Percentiles rank a stretch among this genome's conserved stretches.
phyloP scores from a whole-genome alignment of 2,797 vertebrate species.

The Premnoplex brunnescens region DNA sequence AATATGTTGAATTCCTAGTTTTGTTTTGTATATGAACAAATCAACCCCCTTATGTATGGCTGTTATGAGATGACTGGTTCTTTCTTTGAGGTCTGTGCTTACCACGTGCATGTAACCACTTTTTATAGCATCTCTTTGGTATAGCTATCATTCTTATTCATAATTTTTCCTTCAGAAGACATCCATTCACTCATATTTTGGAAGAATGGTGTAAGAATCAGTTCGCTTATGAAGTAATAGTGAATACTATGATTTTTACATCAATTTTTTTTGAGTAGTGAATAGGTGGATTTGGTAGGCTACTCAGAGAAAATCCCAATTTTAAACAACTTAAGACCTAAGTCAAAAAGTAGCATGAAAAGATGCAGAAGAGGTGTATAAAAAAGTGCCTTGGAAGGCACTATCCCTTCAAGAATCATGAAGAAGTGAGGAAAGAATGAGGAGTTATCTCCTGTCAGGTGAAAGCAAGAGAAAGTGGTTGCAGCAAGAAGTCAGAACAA shows the following conservation, averaged over 20 bases:
- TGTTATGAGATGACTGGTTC: not conserved
- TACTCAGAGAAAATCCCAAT: not conserved
- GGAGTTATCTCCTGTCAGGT: not conserved
- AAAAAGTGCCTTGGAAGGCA: not conserved
- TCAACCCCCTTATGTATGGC: not conserved
- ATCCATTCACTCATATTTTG: not conserved
- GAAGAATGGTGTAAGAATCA: not conserved
- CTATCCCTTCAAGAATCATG: not conserved
- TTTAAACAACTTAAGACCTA: not conserved
- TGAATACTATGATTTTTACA: not conserved
- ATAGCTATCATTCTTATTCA: not conserved
- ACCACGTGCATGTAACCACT: fast-evolving
- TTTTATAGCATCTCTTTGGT: not conserved
- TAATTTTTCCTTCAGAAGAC: not conserved
- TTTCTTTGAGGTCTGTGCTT: not conserved
- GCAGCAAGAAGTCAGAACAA: not conserved
- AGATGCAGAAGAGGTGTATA: not conserved
- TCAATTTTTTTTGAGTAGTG: not conserved
- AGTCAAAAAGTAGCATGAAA: not conserved
- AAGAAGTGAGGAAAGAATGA: not conserved
- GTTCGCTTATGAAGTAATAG: not conserved
- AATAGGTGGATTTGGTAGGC: not conserved
- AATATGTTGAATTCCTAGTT: not conserved
- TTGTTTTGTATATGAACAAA: not conserved
- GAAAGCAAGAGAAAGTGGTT: not conserved